A percentile compares a stretch with the other conserved stretches of the same genome.
Evolutionary conservation across 2,888 invertebrate species (phyloP).

Genomic region (Pimpla rufipes): DNA sequence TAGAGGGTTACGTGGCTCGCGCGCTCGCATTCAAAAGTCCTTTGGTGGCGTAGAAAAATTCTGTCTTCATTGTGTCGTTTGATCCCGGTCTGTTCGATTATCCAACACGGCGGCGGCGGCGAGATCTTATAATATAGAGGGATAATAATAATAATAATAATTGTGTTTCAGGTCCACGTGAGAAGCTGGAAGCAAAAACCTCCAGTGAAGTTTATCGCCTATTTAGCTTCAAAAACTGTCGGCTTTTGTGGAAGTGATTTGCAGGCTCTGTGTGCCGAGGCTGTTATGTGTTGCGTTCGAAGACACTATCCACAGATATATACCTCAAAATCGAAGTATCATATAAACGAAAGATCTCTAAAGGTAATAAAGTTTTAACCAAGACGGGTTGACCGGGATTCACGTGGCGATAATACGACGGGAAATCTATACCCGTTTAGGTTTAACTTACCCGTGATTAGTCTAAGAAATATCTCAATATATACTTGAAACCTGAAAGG

Average conservation of each 20-base stretch:
- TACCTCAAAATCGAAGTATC: constrained; percentile 86
- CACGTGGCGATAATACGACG: too few species aligned
- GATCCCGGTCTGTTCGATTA: too few species aligned
- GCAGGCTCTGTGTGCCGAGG: constrained; percentile 88
- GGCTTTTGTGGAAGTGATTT: constrained; percentile 89
- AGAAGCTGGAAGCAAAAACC: constrained; percentile 86
- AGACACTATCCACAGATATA: constrained; percentile 89
- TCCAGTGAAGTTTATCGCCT: constrained; percentile 86
- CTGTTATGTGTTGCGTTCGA: constrained; percentile 88
- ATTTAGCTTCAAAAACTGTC: constrained; percentile 88
- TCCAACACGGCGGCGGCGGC: too few species aligned
- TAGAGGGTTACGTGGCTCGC: too few species aligned
- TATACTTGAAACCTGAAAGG: constrained; percentile 77
- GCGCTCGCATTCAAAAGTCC: too few species aligned
- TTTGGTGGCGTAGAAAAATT: too few species aligned
- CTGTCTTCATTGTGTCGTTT: too few species aligned
- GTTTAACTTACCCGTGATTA: too few species aligned
- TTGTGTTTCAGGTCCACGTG: constrained; percentile 84
- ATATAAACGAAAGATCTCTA: constrained; percentile 89
- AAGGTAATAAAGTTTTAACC: constrained; percentile 74
- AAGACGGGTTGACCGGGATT: neutral
- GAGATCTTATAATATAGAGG: neutral
- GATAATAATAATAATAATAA: neutral
- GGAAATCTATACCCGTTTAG: too few species aligned
- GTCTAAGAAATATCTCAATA: neutral